Evolutionary conservation across 2,113 vertebrate species (phyloP).

Genomic region (Pelusios castaneus): DNA sequence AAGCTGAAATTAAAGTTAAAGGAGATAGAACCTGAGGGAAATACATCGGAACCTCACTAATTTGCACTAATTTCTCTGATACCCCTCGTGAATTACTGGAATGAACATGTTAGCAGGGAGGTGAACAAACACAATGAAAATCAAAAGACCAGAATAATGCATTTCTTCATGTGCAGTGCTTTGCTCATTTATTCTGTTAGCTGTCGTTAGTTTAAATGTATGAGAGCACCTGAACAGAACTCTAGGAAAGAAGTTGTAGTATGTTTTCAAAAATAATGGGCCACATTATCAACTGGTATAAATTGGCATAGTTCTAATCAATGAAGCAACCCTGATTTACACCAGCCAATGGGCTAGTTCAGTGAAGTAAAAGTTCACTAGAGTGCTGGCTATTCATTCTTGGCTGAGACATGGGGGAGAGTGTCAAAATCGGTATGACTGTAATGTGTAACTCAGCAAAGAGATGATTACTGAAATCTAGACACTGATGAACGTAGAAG

Average conservation of each 20-base stretch:
- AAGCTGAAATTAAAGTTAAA: slow-evolving; percentile 72
- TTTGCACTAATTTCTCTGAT: slow-evolving; percentile 71
- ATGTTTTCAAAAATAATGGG: slow-evolving; percentile 15
- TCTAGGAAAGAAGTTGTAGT: neutral
- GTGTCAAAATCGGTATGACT: neutral
- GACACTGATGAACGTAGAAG: neutral
- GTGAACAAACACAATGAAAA: slow-evolving; percentile 70
- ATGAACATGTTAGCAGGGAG: slow-evolving; percentile 64
- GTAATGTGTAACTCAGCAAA: neutral
- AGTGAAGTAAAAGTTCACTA: neutral
- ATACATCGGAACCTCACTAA: slow-evolving; percentile 69
- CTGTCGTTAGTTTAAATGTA: slow-evolving; percentile 61
- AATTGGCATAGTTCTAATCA: neutral
- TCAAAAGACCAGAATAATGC: slow-evolving; percentile 34
- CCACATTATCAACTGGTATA: neutral
- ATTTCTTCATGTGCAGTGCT: neutral
- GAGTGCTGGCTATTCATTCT: neutral
- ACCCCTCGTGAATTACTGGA: slow-evolving; percentile 57
- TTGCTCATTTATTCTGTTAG: slow-evolving; percentile 63
- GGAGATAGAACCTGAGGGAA: slow-evolving; percentile 66
- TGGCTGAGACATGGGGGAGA: neutral
- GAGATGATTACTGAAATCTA: neutral
- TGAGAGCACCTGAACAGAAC: slow-evolving; percentile 44
- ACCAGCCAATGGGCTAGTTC: neutral
- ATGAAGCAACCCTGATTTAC: neutral